Evolutionary conservation across 1,140 invertebrate species (phyloP).

Genomic region (Lepidurus apus): DNA sequence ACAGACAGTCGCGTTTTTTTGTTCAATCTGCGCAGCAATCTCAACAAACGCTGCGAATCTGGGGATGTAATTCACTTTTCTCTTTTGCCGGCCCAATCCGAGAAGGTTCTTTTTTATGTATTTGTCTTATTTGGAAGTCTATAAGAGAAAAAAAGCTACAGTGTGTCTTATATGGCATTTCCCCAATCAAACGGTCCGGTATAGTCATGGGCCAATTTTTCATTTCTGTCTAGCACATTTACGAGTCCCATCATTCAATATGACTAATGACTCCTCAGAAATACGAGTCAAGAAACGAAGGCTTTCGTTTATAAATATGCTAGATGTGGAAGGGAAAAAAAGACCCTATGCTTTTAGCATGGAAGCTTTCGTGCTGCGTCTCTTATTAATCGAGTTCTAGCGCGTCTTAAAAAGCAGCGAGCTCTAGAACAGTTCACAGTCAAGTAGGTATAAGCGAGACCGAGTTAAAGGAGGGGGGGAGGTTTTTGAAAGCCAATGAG

Average conservation of each 20-base stretch:
- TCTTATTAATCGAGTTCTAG: too few species aligned
- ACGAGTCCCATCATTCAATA: not conserved
- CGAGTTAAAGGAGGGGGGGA: not conserved
- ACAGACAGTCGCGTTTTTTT: not conserved
- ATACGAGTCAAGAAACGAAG: not conserved
- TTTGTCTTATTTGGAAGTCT: not conserved
- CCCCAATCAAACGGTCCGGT: not conserved
- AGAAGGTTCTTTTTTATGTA: not conserved
- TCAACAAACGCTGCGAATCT: not conserved
- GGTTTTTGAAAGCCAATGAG: not conserved
- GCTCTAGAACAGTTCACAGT: too few species aligned
- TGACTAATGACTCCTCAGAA: not conserved
- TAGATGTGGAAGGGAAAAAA: not conserved
- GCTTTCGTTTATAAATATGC: not conserved
- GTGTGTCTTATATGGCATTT: not conserved
- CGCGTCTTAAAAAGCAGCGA: too few species aligned
- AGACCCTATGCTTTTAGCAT: not conserved
- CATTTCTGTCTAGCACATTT: not conserved
- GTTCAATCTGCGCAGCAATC: not conserved
- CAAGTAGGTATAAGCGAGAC: not conserved
- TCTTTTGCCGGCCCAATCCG: not conserved
- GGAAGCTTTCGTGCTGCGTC: not conserved
- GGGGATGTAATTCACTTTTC: not conserved
- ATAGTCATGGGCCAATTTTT: not conserved
- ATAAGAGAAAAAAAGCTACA: not conserved